These are phyloP conservation scores for Malurus alboscapulatus DNA, from an alignment of 2,113 vertebrate genomes.

Conservation along the genomic window DNA sequence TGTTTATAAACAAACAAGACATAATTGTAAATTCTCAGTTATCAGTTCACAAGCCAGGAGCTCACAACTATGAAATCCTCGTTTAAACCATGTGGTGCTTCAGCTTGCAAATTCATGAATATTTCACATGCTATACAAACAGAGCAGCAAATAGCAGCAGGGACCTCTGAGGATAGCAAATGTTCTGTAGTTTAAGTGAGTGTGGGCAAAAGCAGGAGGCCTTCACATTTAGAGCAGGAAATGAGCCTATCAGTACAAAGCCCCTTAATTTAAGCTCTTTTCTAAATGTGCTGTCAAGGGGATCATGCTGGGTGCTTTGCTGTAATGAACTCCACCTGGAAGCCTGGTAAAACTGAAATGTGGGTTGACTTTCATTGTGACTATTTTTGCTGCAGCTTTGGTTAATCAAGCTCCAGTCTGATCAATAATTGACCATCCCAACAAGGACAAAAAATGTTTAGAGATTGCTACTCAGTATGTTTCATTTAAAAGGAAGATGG, in stretches of 20 bases:
- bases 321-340: slow-evolving; percentile 71
- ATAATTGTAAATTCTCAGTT: slow-evolving; percentile 43
- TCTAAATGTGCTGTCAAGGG: slow-evolving; percentile 60
- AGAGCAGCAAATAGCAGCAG: slow-evolving; percentile 46
- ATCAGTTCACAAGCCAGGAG: slow-evolving; percentile 38
- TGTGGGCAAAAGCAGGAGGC: background rate
- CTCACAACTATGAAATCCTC: slow-evolving; percentile 50
- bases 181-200: slow-evolving; percentile 28
- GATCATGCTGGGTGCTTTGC: slow-evolving; percentile 61
- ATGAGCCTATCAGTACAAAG: slow-evolving; percentile 22
- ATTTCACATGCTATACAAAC: slow-evolving; percentile 65
- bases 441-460: background rate
- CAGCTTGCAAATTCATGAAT: slow-evolving; percentile 68
- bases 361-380: background rate
- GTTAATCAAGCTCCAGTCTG: slow-evolving; percentile 54
- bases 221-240: slow-evolving; percentile 44
- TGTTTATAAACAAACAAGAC: slow-evolving; percentile 36
- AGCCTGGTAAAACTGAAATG: slow-evolving; percentile 54
- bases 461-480: background rate
- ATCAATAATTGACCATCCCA: slow-evolving; percentile 42
- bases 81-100: slow-evolving; percentile 50
- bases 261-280: slow-evolving; percentile 68
- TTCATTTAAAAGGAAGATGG: background rate
- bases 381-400: slow-evolving; percentile 19
- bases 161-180: slow-evolving; percentile 47